These are phyloP conservation scores for Drosophila nigricruria DNA, from an alignment of 2,888 invertebrate genomes.

Conservation along the genomic window DNA sequence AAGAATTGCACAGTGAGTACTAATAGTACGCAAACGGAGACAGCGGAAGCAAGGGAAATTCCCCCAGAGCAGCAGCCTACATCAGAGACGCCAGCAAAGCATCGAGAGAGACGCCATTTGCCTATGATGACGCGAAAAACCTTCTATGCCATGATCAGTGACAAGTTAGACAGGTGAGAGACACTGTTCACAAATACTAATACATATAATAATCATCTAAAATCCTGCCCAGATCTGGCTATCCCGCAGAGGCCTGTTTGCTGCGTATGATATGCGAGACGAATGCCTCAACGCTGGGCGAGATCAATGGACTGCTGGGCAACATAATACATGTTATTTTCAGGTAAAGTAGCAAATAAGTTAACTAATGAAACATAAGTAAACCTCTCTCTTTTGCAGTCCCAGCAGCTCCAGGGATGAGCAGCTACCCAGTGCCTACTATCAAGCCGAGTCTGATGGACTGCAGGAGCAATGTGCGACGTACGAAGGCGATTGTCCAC, in stretches of 20 bases:
- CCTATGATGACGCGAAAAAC: slow-evolving; percentile 74
- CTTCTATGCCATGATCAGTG: slow-evolving; percentile 79
- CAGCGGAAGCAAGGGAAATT: too few relatives aligned
- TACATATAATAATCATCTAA: not conserved
- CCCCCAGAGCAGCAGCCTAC: not conserved
- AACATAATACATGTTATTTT: slow-evolving; percentile 89
- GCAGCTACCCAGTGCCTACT: slow-evolving; percentile 71
- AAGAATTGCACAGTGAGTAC: slow-evolving; percentile 54
- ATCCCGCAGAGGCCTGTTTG: slow-evolving; percentile 87
- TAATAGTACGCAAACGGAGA: slow-evolving; percentile 20
- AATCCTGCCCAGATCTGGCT: slow-evolving; percentile 82
- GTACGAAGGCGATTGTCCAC: slow-evolving; percentile 60
- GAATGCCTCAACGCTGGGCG: slow-evolving; percentile 84
- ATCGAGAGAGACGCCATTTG: slow-evolving; percentile 51
- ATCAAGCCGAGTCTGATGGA: slow-evolving; percentile 82
- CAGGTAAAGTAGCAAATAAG: slow-evolving; percentile 87
- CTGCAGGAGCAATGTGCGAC: slow-evolving; percentile 62
- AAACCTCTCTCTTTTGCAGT: slow-evolving; percentile 40
- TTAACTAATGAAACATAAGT: not conserved
- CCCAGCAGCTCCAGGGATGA: slow-evolving; percentile 81
- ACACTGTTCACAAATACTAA: too few relatives aligned
- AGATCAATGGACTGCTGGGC: slow-evolving; percentile 88
- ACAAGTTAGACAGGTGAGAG: slow-evolving; percentile 78
- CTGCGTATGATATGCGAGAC: slow-evolving; percentile 89
- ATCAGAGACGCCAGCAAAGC: not conserved